Percentiles rank a stretch among this genome's conserved stretches.
Evolutionary conservation across 2,113 vertebrate species (phyloP).

Genomic region (Zootoca vivipara): DNA sequence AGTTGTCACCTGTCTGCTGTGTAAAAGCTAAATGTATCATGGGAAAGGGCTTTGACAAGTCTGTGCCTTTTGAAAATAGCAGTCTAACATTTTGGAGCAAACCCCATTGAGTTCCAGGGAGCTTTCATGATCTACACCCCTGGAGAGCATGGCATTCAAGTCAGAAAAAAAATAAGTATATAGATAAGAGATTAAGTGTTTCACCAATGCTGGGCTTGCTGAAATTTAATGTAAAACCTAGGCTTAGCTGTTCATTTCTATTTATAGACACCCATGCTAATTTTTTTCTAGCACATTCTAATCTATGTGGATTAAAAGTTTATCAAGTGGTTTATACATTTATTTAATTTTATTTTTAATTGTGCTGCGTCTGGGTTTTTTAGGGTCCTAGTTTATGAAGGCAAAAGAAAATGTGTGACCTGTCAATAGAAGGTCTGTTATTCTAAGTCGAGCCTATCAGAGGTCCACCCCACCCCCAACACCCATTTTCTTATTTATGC

Average conservation of each 20-base stretch:
- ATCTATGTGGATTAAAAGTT: constrained; percentile 1
- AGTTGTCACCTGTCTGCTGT: constrained; percentile 15
- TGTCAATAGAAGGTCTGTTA: background rate
- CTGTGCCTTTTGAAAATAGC: background rate
- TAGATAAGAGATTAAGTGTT: background rate
- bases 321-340: background rate
- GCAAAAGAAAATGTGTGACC: background rate
- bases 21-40: background rate
- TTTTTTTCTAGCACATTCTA: background rate
- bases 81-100: constrained; percentile 7
- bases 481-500: background rate
- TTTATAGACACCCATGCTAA: background rate
- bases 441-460: background rate
- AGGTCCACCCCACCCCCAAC: fast-evolving
- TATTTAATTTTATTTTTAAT: background rate
- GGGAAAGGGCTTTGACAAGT: background rate
- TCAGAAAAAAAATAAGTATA: background rate
- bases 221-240: background rate
- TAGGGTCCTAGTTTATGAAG: background rate
- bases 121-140: background rate
- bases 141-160: background rate
- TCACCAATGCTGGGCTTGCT: background rate
- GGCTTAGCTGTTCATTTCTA: background rate
- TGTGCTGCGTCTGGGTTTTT: background rate
- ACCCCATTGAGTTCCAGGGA: background rate